Evolutionary conservation across 2,797 vertebrate genomes (phyloP), one percentile per base, ranked within the genome.

Genomic region (Catharus ustulatus): DNA sequence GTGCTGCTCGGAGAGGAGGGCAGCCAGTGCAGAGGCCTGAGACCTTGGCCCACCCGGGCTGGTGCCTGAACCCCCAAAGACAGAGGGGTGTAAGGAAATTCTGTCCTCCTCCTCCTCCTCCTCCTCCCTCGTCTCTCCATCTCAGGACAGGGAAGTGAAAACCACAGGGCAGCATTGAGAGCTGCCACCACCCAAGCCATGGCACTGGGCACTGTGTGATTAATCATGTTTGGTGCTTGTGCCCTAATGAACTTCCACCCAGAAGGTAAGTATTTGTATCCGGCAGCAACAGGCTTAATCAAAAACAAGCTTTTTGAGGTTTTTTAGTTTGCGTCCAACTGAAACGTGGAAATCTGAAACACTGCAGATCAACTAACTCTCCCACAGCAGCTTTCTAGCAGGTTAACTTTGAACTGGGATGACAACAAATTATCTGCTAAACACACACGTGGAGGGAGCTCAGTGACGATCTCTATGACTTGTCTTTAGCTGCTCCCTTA

Each of bases 201-300:
- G 21, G 84, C 42, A 7, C 73, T 8, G 38, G 83, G 76, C 54
- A 61, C 54, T 87, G 59, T 45, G 57, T 59, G 57, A 91, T 89
- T 80, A 54, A 87, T 69, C 79, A 36, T 40, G 45, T 71, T 82
- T 40, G 76, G 82, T 95, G 93, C 83, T 82, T 76, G 95, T 84
- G 91, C 69, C 88, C 95, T 87, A 75, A 48, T 96, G 97, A 97
- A 97, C 97, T 97, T 95, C 96, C 72, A 96, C 96, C 95, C 84
- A 97, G 90, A 95, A 93, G 95, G 77, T 59, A n/a, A 89, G 84
- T 78, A 83, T 96, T 96, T 97, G 96, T 96, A 88, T 62, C 48
- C 1, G 0, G 71, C 84, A 79, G 77, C 58, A 62, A 32, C 45
- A 68, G 75, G 81, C 89, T 93, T 86, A 93, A 96, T 97, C 54